These are phyloP conservation scores for Scomber scombrus DNA, from an alignment of 2,113 vertebrate species.

Conservation along the genomic window DNA sequence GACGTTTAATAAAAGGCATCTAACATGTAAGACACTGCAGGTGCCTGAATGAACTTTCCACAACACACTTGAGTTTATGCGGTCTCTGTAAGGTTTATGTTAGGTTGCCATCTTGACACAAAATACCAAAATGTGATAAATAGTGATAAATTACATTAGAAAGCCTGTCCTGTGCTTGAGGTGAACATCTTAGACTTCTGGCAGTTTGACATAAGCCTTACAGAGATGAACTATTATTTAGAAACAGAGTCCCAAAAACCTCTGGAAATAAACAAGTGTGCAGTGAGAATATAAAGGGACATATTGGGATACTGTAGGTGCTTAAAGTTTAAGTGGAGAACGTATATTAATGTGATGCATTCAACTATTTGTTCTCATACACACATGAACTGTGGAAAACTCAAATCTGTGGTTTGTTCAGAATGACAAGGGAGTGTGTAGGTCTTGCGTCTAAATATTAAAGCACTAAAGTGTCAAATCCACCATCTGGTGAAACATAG, in stretches of 20 bases:
- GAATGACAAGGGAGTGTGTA: conserved; percentile 18
- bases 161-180: conserved; percentile 27
- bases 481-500: conserved; percentile 41
- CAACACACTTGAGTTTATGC: conserved; percentile 19
- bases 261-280: conserved; percentile 15
- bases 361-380: conserved; percentile 11
- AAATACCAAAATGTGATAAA: conserved; percentile 30
- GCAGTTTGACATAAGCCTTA: conserved; percentile 39
- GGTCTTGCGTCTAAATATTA: conserved; percentile 58
- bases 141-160: conserved; percentile 31
- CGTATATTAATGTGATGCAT: conserved; percentile 18
- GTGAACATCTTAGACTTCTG: conserved; percentile 20
- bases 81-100: conserved; percentile 19
- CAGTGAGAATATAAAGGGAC: background rate
- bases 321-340: background rate
- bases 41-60: conserved; percentile 53
- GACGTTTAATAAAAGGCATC: conserved; percentile 58
- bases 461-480: conserved; percentile 71
- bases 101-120: conserved; percentile 18
- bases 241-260: background rate
- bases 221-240: background rate
- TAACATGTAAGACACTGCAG: conserved; percentile 68
- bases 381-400: conserved; percentile 13
- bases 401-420: conserved; percentile 29
- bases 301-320: background rate